Percentiles rank a stretch among this genome's conserved stretches.
Evolutionary conservation across 2,113 vertebrate species (phyloP).

Genomic region (Lonchura striata): DNA sequence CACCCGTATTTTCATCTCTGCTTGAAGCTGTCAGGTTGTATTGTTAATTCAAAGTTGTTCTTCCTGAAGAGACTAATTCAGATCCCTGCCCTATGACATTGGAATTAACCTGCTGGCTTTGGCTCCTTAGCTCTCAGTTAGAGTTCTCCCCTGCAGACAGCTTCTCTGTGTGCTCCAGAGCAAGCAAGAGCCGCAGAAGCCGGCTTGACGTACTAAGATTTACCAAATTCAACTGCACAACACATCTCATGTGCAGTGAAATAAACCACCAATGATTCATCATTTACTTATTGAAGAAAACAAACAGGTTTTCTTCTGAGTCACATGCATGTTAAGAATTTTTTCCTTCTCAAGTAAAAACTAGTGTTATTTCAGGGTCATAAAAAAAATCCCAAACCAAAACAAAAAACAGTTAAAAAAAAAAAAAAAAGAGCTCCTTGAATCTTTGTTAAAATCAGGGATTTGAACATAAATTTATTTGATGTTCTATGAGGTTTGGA

Average conservation of each 20-base stretch:
- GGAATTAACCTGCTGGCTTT: not conserved
- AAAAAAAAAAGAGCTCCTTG: not conserved
- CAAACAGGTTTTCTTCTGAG: constrained; percentile 53
- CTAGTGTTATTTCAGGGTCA: not conserved
- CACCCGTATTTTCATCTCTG: not conserved
- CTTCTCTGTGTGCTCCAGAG: not conserved
- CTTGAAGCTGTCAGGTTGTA: not conserved
- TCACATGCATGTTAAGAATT: not conserved
- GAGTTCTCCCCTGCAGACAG: not conserved
- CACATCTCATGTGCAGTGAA: constrained; percentile 20
- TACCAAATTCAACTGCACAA: constrained; percentile 8
- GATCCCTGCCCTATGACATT: not conserved
- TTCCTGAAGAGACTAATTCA: not conserved
- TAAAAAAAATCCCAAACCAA: not conserved
- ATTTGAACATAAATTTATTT: not conserved
- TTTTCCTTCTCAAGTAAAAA: constrained; percentile 9
- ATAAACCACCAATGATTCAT: constrained; percentile 48
- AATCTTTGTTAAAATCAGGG: not conserved
- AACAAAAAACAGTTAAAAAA: not conserved
- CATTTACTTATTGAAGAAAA: constrained; percentile 19
- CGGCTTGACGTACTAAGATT: not conserved
- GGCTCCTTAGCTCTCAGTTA: not conserved
- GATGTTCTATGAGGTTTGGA: not conserved
- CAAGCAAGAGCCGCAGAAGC: not conserved
- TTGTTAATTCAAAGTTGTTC: not conserved